Conservation (phyloP, 2,113 vertebrate genomes). For the Thamnaconus septentrionalis region DNA sequence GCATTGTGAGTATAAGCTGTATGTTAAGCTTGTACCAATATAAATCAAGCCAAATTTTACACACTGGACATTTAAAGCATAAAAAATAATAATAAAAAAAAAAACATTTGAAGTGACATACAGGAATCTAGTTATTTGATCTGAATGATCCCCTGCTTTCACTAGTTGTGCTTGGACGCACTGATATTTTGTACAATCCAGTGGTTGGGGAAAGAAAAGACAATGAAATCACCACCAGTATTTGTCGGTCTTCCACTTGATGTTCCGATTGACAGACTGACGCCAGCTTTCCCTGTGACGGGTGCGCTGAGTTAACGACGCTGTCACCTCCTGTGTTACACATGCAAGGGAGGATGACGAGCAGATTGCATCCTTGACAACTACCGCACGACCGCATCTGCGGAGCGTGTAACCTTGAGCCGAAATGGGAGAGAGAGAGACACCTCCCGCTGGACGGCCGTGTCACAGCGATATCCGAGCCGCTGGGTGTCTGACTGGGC, state of each 20-base stretch:
- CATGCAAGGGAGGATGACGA: not conserved
- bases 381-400: not conserved
- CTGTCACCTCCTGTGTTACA: slow-evolving; percentile 8
- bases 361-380: slow-evolving; percentile 10
- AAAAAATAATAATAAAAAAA: too few relatives aligned
- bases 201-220: too few relatives aligned
- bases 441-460: not conserved
- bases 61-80: too few relatives aligned
- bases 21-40: too few relatives aligned
- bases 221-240: not conserved
- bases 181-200: too few relatives aligned
- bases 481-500: not conserved
- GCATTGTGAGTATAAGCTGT: too few relatives aligned
- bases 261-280: not conserved
- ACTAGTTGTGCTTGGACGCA: too few relatives aligned
- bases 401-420: slow-evolving; percentile 8
- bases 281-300: not conserved
- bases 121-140: too few relatives aligned
- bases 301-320: slow-evolving; percentile 2
- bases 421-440: not conserved
- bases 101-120: too few relatives aligned
- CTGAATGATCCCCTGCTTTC: too few relatives aligned
- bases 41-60: too few relatives aligned
- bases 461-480: not conserved
- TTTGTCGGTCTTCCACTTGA: not conserved